phyloP scores from a whole-genome alignment of 2,888 invertebrate species.

The Drosophila prolongata region DNA sequence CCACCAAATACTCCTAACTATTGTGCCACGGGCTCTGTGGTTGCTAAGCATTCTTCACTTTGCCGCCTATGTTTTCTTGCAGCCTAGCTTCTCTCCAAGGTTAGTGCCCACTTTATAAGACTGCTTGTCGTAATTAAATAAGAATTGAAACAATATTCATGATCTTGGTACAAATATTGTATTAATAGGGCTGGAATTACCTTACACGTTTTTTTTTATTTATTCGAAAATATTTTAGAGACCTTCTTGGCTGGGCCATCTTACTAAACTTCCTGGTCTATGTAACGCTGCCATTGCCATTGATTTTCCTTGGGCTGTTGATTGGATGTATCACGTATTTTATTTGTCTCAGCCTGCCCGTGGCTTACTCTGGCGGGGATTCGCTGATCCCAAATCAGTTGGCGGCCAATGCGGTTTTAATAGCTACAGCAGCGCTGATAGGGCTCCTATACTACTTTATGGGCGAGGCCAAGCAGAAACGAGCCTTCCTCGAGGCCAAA shows the following conservation, averaged over 20 bases:
- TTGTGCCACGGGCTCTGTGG: constrained; percentile 81
- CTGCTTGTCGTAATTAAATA: too few relatives aligned
- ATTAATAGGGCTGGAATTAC: too few relatives aligned
- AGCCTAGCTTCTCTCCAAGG: constrained; percentile 85
- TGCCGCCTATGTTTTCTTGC: constrained; percentile 87
- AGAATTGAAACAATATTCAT: too few relatives aligned
- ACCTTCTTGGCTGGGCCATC: constrained; percentile 90
- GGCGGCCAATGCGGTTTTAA: constrained; percentile 89
- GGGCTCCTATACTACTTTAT: constrained; percentile 90
- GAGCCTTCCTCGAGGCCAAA: constrained; percentile 95
- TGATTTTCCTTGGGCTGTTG: constrained; percentile 87
- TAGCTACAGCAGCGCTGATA: constrained; percentile 90
- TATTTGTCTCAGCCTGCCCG: constrained; percentile 87
- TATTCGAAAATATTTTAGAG: constrained; percentile 82
- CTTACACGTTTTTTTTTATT: background rate
- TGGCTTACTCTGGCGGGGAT: constrained; percentile 86
- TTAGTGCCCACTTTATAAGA: constrained; percentile 42
- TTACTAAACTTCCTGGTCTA: constrained; percentile 90
- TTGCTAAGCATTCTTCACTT: constrained; percentile 87
- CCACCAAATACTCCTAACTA: constrained; percentile 56
- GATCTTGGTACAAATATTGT: too few relatives aligned
- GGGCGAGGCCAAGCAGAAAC: constrained; percentile 93
- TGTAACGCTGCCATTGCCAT: constrained; percentile 89
- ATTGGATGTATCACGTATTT: constrained; percentile 87
- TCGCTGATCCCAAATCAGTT: constrained; percentile 86